Percentiles rank a stretch among this genome's conserved stretches.
These are phyloP conservation scores for Allacma fusca DNA, from an alignment of 2,888 invertebrate species.

Conservation along the genomic window DNA sequence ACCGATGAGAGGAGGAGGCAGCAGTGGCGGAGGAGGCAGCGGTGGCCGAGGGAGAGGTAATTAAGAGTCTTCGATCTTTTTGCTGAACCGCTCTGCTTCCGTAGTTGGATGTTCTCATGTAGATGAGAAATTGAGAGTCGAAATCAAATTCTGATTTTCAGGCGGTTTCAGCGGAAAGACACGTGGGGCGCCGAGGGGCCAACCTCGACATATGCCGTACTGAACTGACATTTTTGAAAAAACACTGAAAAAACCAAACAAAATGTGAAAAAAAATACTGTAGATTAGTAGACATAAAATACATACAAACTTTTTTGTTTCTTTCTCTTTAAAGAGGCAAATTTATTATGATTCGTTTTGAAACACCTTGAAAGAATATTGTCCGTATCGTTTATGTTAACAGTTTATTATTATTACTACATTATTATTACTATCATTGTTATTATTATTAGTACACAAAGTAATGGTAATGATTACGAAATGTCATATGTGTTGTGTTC, in stretches of 20 bases:
- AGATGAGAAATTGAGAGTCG: constrained; percentile 59
- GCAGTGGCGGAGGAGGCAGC: constrained; percentile 59
- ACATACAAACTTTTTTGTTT: constrained; percentile 24
- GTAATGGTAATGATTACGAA: constrained; percentile 16
- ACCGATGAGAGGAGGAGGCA: constrained; percentile 57
- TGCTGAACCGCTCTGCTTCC: constrained; percentile 57
- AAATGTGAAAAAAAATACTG: constrained; percentile 27
- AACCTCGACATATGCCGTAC: constrained; percentile 61
- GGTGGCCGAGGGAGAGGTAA: constrained; percentile 60
- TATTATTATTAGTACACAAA: constrained; percentile 4
- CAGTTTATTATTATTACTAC: constrained; percentile 17
- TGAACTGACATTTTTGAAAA: constrained; percentile 53
- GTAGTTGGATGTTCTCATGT: constrained; percentile 50
- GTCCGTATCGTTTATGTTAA: constrained; percentile 16
- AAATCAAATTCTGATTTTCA: constrained; percentile 59
- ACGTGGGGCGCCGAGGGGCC: constrained; percentile 59
- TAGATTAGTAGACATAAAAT: constrained; percentile 6
- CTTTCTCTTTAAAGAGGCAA: constrained; percentile 24
- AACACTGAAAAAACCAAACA: constrained; percentile 30
- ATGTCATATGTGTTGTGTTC: constrained; percentile 29
- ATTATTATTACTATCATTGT: constrained; percentile 1
- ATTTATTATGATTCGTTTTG: constrained; percentile 23
- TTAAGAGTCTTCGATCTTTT: constrained; percentile 54
- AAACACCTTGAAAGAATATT: constrained; percentile 19
- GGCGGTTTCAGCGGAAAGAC: constrained; percentile 61